Evolutionary conservation across 2,797 vertebrate genomes (phyloP).

Genomic region (Dipus sagitta): DNA sequence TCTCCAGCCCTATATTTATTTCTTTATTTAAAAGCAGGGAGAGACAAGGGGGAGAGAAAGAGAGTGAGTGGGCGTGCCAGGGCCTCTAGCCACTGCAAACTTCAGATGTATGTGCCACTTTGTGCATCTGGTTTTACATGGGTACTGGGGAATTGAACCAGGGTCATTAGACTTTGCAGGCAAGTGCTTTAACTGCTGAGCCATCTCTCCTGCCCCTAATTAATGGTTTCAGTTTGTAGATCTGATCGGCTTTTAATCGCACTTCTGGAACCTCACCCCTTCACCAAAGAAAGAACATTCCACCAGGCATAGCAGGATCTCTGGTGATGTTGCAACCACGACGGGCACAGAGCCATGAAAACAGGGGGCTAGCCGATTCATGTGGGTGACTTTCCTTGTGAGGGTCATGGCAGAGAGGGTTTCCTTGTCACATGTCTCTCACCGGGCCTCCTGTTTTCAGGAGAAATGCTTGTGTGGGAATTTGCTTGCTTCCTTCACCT

Average conservation of each 20-base stretch:
- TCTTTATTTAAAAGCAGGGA: too few relatives aligned
- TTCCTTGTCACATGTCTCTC: neutral
- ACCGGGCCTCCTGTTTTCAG: neutral
- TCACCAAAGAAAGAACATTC: neutral
- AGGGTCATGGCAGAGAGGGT: neutral
- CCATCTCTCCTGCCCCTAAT: too few relatives aligned
- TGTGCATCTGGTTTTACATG: too few relatives aligned
- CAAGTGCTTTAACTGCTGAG: too few relatives aligned
- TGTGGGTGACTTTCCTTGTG: neutral
- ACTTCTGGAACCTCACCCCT: neutral
- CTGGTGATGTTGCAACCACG: neutral
- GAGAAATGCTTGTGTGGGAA: neutral
- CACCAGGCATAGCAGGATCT: neutral
- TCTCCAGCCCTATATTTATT: too few relatives aligned
- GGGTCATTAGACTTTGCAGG: too few relatives aligned
- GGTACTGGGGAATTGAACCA: too few relatives aligned
- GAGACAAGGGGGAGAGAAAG: too few relatives aligned
- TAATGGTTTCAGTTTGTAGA: neutral
- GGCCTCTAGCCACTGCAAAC: too few relatives aligned
- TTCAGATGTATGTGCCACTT: too few relatives aligned
- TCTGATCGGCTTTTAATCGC: neutral
- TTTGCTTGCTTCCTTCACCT: neutral
- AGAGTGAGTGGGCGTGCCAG: too few relatives aligned
- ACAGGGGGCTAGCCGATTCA: neutral
- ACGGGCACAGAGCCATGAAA: neutral